These are phyloP conservation scores for Plestiodon gilberti DNA, from an alignment of 2,113 vertebrate genomes.

Conservation along the genomic window DNA sequence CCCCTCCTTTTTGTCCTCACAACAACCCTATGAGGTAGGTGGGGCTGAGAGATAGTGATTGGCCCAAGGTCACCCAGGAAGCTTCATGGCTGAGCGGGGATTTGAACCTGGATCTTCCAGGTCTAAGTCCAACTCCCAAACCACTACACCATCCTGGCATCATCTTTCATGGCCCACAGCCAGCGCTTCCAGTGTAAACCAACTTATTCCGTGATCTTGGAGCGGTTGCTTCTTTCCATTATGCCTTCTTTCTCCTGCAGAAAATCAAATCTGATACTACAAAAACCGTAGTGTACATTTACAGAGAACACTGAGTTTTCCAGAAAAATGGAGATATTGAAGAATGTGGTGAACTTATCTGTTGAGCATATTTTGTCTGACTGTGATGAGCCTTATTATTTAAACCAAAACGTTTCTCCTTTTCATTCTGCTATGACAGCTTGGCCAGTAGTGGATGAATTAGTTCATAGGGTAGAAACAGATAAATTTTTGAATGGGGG, in stretches of 20 bases:
- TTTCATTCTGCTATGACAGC: background rate
- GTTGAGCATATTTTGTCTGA: background rate
- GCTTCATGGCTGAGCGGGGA: too few species aligned
- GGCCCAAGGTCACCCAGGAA: too few species aligned
- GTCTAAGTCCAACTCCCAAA: too few species aligned
- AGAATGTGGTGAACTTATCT: background rate
- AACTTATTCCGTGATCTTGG: background rate
- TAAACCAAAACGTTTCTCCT: background rate
- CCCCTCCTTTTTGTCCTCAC: too few species aligned
- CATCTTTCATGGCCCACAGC: background rate
- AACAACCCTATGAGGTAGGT: too few species aligned
- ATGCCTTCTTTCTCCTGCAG: background rate
- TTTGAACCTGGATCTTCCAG: too few species aligned
- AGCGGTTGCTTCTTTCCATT: background rate
- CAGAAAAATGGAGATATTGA: background rate
- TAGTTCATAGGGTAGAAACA: background rate
- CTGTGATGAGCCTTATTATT: background rate
- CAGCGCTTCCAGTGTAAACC: background rate
- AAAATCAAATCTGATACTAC: background rate
- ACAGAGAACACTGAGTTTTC: background rate
- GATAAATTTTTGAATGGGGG: background rate
- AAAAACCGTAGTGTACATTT: background rate
- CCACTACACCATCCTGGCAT: too few species aligned
- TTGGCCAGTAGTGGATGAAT: background rate
- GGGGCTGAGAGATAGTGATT: too few species aligned